These are phyloP conservation scores for Thyatira batis DNA, from an alignment of 2,888 invertebrate species.

Conservation along the genomic window DNA sequence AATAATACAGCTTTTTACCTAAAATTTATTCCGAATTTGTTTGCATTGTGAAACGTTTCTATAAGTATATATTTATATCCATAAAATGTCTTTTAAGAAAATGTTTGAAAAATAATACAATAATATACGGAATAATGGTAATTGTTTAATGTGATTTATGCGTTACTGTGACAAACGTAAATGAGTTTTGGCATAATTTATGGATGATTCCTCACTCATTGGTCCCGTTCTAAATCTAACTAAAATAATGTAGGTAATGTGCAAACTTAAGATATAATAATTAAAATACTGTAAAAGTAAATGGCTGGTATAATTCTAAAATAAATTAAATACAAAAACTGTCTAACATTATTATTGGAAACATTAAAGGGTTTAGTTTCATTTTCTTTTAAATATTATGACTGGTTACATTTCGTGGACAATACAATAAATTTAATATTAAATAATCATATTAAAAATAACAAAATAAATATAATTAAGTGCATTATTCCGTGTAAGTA, in stretches of 20 bases:
- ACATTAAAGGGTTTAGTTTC: not conserved
- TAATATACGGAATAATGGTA: too few relatives aligned
- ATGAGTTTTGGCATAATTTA: conserved; percentile 16
- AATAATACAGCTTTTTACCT: too few relatives aligned
- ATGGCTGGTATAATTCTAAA: not conserved
- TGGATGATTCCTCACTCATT: conserved; percentile 19
- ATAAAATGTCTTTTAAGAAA: too few relatives aligned
- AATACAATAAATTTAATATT: not conserved
- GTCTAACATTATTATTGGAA: not conserved
- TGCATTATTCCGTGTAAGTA: not conserved
- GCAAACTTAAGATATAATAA: conserved; percentile 18
- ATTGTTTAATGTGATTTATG: not conserved
- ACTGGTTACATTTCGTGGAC: not conserved
- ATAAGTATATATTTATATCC: too few relatives aligned
- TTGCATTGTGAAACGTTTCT: too few relatives aligned
- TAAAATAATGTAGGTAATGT: conserved; percentile 21
- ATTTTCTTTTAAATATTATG: not conserved
- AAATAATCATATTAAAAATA: not conserved
- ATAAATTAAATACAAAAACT: conserved; percentile 9
- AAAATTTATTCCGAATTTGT: too few relatives aligned
- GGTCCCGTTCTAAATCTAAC: conserved; percentile 29
- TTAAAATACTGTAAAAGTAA: conserved; percentile 26
- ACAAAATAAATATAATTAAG: not conserved
- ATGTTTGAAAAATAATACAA: not conserved
- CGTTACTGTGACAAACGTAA: not conserved